Evolutionary conservation across 2,113 vertebrate species (phyloP), one percentile per base, ranked within the genome.

Genomic region (Butorides virescens): DNA sequence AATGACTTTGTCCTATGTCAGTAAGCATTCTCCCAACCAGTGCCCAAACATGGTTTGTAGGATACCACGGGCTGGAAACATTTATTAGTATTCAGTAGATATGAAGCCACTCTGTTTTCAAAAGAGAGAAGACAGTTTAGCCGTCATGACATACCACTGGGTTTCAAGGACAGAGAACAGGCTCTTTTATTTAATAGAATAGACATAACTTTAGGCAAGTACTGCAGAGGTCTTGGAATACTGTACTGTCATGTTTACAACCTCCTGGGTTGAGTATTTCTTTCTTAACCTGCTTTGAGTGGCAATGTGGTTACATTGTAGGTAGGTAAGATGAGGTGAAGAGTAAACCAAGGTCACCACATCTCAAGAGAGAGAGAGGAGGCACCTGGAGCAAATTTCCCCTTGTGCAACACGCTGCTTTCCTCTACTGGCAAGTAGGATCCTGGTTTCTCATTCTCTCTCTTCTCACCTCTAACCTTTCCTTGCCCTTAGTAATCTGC

Each of bases 1-100:
- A 30, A 11, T 1, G 3, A 11, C 17, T 79, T 61, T 59, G 66
- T 6, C 21, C 21, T 71, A 23, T 53, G 21, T 44, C 47, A 46
- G 18, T 11, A 59, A 27, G 6, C 0, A 0, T 36, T 82, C 17
- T 55, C 42, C 36, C 12, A 63, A 5, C 7, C 36, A 27, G 37
- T 22, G 22, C 22, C 44, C 23, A 81, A 39, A 63, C 3, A 19
- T 3, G 15, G 8, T 72, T 26, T 65, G 14, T 27, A 52, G 53
- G 44, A 10, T 20, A 46, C 42, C 7, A 2, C 11, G 21, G 12
- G 27, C 49, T 76, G 46, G 13, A 80, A 29, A 29, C 9, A 7
- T 25, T 68, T n/a, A 14, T 73, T 50, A 34, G 2, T 15, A 39
- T 52, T 72, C 39, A 79, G 49, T 4, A 56, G 14, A 13, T 5